These are phyloP conservation scores for Etheostoma perlongum DNA, from an alignment of 2,797 vertebrate species.

Conservation along the genomic window DNA sequence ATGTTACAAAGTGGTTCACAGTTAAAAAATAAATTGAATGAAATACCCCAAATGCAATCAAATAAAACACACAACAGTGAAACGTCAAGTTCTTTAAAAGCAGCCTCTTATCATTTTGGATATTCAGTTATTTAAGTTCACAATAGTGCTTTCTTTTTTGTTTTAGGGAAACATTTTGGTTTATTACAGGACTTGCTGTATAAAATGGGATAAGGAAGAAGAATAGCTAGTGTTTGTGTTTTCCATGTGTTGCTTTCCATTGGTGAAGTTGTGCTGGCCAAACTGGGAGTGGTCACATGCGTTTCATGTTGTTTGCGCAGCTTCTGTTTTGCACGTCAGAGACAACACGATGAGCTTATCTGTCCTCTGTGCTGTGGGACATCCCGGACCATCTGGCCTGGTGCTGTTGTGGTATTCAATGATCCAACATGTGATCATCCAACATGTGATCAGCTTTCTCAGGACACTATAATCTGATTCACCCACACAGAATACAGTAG, in stretches of 20 bases:
- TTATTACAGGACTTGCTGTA: not conserved
- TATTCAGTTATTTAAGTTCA: not conserved
- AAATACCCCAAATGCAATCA: too few species aligned
- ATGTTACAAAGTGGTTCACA: too few species aligned
- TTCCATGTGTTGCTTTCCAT: not conserved
- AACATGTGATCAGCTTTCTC: slow-evolving; percentile 33
- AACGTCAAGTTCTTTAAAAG: too few species aligned
- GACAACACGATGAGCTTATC: slow-evolving; percentile 55
- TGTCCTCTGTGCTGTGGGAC: slow-evolving; percentile 18
- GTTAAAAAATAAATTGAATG: too few species aligned
- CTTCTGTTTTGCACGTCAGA: slow-evolving; percentile 4
- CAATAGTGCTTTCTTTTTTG: not conserved
- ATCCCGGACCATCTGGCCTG: slow-evolving; percentile 49
- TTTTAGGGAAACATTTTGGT: not conserved
- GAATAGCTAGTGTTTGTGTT: not conserved
- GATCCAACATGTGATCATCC: slow-evolving; percentile 33
- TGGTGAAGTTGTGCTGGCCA: not conserved
- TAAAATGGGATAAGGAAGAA: not conserved
- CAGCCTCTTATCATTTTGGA: not conserved
- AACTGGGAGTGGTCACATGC: not conserved
- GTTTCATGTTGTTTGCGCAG: not conserved
- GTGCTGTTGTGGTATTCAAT: slow-evolving; percentile 14
- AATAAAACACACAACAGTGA: too few species aligned
- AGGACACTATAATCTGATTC: slow-evolving; percentile 14
- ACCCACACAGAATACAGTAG: not conserved